Conservation (phyloP, 2,888 invertebrate genomes). For the Cheilosia vulpina region DNA sequence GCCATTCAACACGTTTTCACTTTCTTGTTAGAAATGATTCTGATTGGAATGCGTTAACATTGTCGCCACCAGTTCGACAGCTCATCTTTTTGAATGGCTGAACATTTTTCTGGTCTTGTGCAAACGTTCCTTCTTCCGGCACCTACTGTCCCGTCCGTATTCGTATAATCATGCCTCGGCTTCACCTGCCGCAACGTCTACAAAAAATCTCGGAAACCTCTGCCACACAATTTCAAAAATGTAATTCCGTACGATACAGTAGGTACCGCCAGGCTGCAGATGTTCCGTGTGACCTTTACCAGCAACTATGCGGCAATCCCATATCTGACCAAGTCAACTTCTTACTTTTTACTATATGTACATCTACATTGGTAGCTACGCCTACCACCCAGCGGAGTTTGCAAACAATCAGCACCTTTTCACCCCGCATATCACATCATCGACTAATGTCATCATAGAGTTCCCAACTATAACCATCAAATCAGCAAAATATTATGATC, state of each 20-base stretch:
- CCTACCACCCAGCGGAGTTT: constrained; percentile 4
- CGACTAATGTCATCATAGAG: constrained; percentile 65
- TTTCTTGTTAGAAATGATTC: no score
- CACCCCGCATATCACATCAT: constrained; percentile 69
- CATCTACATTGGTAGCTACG: no score
- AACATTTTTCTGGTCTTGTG: no score
- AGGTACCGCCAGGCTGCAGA: constrained; percentile 12
- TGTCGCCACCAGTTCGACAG: no score
- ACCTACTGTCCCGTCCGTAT: no score
- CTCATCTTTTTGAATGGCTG: no score
- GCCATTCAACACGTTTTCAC: no score
- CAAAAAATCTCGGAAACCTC: constrained; percentile 2
- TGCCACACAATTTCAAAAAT: background rate
- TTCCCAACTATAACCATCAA: constrained; percentile 42
- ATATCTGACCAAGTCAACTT: constrained; percentile 35
- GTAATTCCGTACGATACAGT: constrained; percentile 2
- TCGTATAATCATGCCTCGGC: no score
- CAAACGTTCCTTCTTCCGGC: no score
- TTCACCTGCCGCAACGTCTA: no score
- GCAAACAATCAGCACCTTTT: constrained; percentile 72
- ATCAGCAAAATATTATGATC: constrained; percentile 57
- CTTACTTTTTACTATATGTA: no score
- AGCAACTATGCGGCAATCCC: constrained; percentile 26
- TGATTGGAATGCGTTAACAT: no score
- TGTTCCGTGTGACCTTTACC: constrained; percentile 57